Base-by-base conservation (phyloP, 2,113 vertebrate species). In the Indicator indicator region DNA sequence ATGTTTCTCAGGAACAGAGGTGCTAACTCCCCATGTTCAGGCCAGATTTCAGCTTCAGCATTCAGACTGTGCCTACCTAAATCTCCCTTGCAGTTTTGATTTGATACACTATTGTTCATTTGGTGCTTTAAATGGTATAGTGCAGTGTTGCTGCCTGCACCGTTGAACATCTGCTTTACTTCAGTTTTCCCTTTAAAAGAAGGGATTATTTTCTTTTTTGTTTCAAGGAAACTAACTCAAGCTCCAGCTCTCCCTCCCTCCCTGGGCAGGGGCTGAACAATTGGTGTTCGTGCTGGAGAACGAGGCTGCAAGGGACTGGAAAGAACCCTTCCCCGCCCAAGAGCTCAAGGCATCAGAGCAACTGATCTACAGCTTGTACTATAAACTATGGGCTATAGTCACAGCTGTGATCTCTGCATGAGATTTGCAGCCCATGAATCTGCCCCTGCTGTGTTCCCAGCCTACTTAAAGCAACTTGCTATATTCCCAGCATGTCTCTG, bases 1-100 rank as follows among this genome's bases (percentile, higher is more conserved):
- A 0, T 5, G 5, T 95, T 96, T 91, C 89, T 94, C 40, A 75
- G 86, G 73, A 91, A 78, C 0, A 1, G 85, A 75, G 54, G 78
- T 13, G 12, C 67, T 88, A 95, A 89, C 36, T 89, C 13, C n/a
- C 52, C 16, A 0, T n/a, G 24, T 65, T 93, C 92, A 90, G 85
- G 70, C 40, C 64, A 52, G 70, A 83, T 91, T 96, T 86, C 72
- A 88, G 63, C 19, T 91, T 75, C 75, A 83, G 33, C 50, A 50
- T 64, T 86, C 56, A 27, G 28, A 69, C 26, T 86, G 36, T 32
- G 26, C 30, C n/a, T 78, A 86, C 79, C 44, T 86, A 91, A 96
- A 91, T 93, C 72, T 93, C 54, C 72, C 76, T 65, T 28, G 69
- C 95, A 88, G 76, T 86, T 97, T 88, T 64, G 67, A 93, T 96